phyloP scores from a whole-genome alignment of 2,888 invertebrate genomes.

The Andricus quercusramuli region DNA sequence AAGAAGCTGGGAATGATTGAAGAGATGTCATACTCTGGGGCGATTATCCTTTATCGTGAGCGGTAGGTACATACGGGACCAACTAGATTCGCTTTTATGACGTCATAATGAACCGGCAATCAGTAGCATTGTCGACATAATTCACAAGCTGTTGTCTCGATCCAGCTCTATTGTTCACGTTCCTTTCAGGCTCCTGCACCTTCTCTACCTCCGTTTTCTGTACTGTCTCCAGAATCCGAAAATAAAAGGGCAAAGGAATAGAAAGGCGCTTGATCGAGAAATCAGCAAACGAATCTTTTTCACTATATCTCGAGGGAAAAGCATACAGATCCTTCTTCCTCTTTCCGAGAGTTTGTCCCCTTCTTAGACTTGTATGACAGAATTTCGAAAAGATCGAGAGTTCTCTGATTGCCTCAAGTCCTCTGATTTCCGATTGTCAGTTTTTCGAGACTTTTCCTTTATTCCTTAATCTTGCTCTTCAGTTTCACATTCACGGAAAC shows the following conservation, averaged over 20 bases:
- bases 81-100: slow-evolving; percentile 76
- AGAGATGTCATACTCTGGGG: slow-evolving; percentile 58
- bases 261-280: slow-evolving; percentile 20
- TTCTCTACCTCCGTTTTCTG: slow-evolving; percentile 49
- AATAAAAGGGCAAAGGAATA: neutral
- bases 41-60: slow-evolving; percentile 71
- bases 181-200: slow-evolving; percentile 60
- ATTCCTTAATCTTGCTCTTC: neutral
- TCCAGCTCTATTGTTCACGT: slow-evolving; percentile 64
- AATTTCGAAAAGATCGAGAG: neutral
- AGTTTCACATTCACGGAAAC: neutral
- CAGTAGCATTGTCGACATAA: slow-evolving; percentile 78
- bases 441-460: neutral
- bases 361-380: neutral
- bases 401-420: neutral
- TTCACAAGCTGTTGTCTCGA: slow-evolving; percentile 75
- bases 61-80: slow-evolving; percentile 63
- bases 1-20: slow-evolving; percentile 47
- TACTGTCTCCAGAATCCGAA: neutral
- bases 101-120: slow-evolving; percentile 78
- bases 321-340: neutral
- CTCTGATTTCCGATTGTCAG: slow-evolving; percentile 6
- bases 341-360: neutral
- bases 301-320: neutral
- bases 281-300: slow-evolving; percentile 30